Conservation (phyloP, 2,888 invertebrate genomes). For the Dynastes tityus region DNA sequence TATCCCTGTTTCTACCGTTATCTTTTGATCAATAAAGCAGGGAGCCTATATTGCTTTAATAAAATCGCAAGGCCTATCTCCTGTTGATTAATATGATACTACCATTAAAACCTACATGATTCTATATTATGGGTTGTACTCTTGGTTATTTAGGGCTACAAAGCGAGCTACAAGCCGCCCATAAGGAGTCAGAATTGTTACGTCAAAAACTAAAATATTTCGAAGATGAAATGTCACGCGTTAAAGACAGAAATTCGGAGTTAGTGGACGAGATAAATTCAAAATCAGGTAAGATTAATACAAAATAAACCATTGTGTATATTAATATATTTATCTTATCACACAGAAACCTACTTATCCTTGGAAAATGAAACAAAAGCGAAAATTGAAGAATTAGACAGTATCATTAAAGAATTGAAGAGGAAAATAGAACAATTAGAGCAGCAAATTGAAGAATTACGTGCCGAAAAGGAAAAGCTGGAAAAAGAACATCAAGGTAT, state of each 20-base stretch:
- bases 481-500: constrained; percentile 67
- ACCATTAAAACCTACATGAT: too few species aligned
- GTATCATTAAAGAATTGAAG: constrained; percentile 70
- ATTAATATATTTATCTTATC: background rate
- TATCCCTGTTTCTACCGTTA: background rate
- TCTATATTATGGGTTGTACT: constrained; percentile 55
- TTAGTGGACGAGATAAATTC: constrained; percentile 74
- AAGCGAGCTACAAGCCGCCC: constrained; percentile 77
- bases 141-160: constrained; percentile 73
- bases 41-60: constrained; percentile 12
- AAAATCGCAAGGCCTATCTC: background rate
- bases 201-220: constrained; percentile 74
- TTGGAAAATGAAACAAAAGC: constrained; percentile 65
- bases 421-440: constrained; percentile 72
- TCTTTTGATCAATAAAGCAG: constrained; percentile 27
- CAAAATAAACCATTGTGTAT: background rate
- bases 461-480: constrained; percentile 71
- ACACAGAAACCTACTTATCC: constrained; percentile 62
- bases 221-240: constrained; percentile 76
- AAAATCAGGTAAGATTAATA: constrained; percentile 72
- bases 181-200: constrained; percentile 78
- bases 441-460: constrained; percentile 68
- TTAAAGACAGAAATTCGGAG: constrained; percentile 75
- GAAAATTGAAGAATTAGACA: constrained; percentile 69
- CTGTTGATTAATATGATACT: background rate